Conservation (phyloP, 2,797 vertebrate genomes). For the Sitta carolinensis region DNA sequence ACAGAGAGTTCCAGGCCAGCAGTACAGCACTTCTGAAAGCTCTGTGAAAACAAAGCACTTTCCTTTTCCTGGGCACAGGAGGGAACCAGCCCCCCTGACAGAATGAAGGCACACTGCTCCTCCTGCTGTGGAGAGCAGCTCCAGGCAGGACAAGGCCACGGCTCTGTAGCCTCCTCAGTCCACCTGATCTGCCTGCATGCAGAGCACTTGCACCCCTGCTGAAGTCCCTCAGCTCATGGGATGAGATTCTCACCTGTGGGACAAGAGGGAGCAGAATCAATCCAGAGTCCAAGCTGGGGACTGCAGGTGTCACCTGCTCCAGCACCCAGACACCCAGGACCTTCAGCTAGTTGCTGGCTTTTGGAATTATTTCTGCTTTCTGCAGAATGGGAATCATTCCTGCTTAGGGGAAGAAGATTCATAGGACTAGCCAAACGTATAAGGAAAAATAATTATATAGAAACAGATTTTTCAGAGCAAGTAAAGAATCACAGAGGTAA, state of each 20-base stretch:
- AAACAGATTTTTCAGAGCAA: background rate
- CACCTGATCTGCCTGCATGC: background rate
- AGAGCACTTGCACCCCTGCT: background rate
- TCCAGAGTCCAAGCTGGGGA: background rate
- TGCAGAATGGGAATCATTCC: background rate
- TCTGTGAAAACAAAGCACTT: background rate
- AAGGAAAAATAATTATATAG: background rate
- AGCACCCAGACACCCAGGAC: background rate
- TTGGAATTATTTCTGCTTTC: background rate
- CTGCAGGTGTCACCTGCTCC: background rate
- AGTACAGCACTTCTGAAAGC: background rate
- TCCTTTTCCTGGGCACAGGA: background rate
- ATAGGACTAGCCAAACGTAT: background rate
- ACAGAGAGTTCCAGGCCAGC: background rate
- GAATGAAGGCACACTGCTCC: background rate
- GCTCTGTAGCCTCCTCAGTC: background rate
- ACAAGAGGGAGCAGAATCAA: background rate
- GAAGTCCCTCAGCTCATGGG: background rate
- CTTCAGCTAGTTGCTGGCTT: background rate
- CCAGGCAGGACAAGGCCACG: background rate
- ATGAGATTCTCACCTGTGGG: background rate
- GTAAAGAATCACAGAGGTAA: background rate
- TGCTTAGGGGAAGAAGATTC: background rate
- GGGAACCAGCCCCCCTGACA: background rate
- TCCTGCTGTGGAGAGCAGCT: background rate